A percentile compares a stretch with the other conserved stretches of the same genome.
phyloP scores from a whole-genome alignment of 2,888 invertebrate species.

The Sarcophaga caerulescens region DNA sequence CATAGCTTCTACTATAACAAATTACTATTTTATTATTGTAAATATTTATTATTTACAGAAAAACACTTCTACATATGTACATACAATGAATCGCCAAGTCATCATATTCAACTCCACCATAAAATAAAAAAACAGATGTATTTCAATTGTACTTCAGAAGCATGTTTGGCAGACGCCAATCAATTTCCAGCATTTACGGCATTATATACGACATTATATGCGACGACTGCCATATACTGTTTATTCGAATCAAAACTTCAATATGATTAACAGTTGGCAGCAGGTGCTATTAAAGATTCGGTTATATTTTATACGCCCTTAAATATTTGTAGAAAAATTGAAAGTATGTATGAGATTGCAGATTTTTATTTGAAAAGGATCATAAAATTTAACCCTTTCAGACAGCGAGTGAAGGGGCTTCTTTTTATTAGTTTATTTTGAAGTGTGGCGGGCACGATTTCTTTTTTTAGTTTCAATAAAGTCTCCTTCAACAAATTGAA shows the following conservation, averaged over 20 bases:
- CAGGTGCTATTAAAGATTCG: constrained; percentile 40
- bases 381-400: neutral
- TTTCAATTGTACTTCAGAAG: constrained; percentile 51
- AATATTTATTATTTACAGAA: neutral
- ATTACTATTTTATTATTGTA: constrained; percentile 32
- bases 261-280: neutral
- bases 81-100: constrained; percentile 12
- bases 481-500: neutral
- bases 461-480: neutral
- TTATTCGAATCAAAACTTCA: neutral
- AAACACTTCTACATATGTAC: neutral
- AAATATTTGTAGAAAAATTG: constrained; percentile 4
- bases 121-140: constrained; percentile 15
- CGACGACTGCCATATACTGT: neutral
- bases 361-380: constrained; percentile 18
- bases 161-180: constrained; percentile 57
- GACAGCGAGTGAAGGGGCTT: neutral
- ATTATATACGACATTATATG: neutral
- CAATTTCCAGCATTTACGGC: constrained; percentile 24
- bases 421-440: neutral
- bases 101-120: neutral
- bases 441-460: constrained; percentile 15
- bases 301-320: constrained; percentile 17
- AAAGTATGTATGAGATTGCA: constrained; percentile 26
- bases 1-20: neutral